These are phyloP conservation scores for Tarsius wallacei DNA, from an alignment of 2,797 vertebrate species.

Conservation along the genomic window DNA sequence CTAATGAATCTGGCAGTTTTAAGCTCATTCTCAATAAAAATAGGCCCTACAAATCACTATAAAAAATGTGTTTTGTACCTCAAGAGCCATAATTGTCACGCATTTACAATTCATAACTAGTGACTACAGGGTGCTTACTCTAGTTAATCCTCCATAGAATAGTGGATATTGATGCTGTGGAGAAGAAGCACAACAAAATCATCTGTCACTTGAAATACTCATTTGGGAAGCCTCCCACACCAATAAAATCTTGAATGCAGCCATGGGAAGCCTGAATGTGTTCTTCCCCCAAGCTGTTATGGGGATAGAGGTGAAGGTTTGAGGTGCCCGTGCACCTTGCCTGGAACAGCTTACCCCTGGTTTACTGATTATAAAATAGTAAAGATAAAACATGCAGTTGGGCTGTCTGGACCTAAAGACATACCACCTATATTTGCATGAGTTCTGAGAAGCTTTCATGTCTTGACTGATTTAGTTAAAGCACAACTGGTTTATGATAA, in stretches of 20 bases:
- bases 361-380: neutral
- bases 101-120: constrained; percentile 82
- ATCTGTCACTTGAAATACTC: constrained; percentile 78
- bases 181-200: constrained; percentile 61
- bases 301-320: constrained; percentile 54
- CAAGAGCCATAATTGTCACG: constrained; percentile 74
- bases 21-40: constrained; percentile 79
- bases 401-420: neutral
- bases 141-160: constrained; percentile 72
- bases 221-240: constrained; percentile 18
- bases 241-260: constrained; percentile 78
- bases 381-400: neutral
- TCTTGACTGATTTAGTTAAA: neutral
- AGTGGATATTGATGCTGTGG: constrained; percentile 32
- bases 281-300: constrained; percentile 37
- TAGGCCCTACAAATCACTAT: constrained; percentile 61
- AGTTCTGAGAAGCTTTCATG: neutral
- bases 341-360: neutral
- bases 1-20: constrained; percentile 62
- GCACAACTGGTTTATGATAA: neutral
- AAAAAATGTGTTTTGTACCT: constrained; percentile 53
- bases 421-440: neutral
- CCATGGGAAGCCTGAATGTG: neutral
- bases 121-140: constrained; percentile 56
- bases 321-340: neutral